Evolutionary conservation across 2,113 vertebrate species (phyloP).

Genomic region (Odontophorus gujanensis): DNA sequence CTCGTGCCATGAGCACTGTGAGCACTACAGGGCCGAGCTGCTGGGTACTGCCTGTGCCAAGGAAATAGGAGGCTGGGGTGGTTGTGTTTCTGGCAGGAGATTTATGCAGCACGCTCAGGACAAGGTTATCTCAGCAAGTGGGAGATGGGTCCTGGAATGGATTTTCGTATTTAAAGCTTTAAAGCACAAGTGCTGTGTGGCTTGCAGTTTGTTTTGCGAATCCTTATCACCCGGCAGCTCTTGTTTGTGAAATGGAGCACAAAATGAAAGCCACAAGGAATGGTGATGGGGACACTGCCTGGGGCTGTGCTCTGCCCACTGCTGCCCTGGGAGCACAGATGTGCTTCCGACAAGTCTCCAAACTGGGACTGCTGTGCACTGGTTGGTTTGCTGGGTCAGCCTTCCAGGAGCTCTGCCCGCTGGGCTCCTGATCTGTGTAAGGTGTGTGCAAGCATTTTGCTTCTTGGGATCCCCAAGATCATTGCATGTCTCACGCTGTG

Average conservation of each 20-base stretch:
- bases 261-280: conserved; percentile 32
- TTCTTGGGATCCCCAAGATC: background rate
- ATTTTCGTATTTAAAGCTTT: conserved; percentile 76
- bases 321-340: background rate
- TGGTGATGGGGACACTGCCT: background rate
- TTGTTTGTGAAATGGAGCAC: conserved; percentile 72
- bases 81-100: conserved; percentile 57
- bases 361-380: background rate
- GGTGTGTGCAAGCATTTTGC: background rate
- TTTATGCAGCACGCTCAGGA: conserved; percentile 48
- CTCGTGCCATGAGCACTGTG: background rate
- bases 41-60: conserved; percentile 51
- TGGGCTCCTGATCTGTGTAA: background rate
- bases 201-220: conserved; percentile 75
- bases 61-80: conserved; percentile 58
- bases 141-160: conserved; percentile 71
- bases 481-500: background rate
- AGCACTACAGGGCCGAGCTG: background rate
- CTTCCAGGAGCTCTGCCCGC: conserved; percentile 3
- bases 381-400: background rate
- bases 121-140: conserved; percentile 64
- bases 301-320: background rate
- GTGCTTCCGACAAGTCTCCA: background rate
- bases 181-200: conserved; percentile 55
- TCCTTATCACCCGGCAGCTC: conserved; percentile 64